phyloP scores from a whole-genome alignment of 2,888 invertebrate genomes.

The Trissolcus brochymenae region DNA sequence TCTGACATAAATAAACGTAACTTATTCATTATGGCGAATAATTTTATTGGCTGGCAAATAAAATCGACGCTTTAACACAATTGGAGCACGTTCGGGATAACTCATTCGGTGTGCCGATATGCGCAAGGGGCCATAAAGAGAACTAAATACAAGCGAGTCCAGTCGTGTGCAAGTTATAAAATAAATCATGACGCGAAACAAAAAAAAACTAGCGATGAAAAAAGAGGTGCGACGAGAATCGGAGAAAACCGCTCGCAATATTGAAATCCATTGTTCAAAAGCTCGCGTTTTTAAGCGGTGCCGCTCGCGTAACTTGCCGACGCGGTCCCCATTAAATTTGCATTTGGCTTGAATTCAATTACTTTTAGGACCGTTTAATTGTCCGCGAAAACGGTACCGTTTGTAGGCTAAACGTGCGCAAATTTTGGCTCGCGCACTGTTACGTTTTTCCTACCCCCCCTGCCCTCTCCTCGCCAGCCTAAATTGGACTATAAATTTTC shows the following conservation, averaged over 20 bases:
- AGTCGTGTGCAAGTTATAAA: constrained; percentile 3
- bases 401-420: constrained; percentile 33
- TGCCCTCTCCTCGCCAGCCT: neutral
- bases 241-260: constrained; percentile 49
- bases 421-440: constrained; percentile 22
- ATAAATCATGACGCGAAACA: constrained; percentile 40
- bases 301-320: constrained; percentile 49
- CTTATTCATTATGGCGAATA: constrained; percentile 23
- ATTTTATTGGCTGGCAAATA: constrained; percentile 33
- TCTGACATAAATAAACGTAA: neutral
- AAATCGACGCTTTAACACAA: constrained; percentile 25
- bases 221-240: constrained; percentile 31
- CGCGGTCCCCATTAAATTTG: constrained; percentile 56
- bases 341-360: constrained; percentile 59
- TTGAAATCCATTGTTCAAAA: constrained; percentile 57
- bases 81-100: constrained; percentile 31
- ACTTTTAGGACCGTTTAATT: constrained; percentile 58
- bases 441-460: constrained; percentile 18
- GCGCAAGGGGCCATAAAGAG: constrained; percentile 6
- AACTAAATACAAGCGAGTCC: neutral
- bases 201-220: constrained; percentile 10
- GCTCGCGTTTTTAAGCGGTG: constrained; percentile 34
- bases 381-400: constrained; percentile 52
- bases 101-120: constrained; percentile 39
- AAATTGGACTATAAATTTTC: constrained; percentile 43